Evolutionary conservation across 2,797 vertebrate species (phyloP).

Genomic region (Sylvilagus floridanus): DNA sequence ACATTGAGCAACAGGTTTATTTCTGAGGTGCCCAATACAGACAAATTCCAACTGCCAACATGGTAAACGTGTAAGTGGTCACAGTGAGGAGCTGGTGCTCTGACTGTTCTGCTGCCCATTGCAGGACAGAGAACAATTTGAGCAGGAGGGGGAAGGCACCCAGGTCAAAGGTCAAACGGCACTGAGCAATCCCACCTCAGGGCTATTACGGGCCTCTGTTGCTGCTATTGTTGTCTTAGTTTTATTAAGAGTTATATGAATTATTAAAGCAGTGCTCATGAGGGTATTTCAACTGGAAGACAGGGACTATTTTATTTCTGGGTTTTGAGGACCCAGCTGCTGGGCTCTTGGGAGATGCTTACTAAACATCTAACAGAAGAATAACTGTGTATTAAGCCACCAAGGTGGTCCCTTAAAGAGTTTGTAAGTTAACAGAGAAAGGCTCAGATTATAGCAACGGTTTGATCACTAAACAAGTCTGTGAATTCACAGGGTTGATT

Average conservation of each 20-base stretch:
- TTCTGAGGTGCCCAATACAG: not conserved
- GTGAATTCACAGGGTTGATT: not conserved
- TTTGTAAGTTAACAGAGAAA: slow-evolving; percentile 24
- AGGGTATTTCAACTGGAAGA: not conserved
- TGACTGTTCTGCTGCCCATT: not conserved
- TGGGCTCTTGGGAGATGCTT: not conserved
- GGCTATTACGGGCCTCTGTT: not conserved
- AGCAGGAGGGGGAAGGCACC: not conserved
- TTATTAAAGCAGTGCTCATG: slow-evolving; percentile 3
- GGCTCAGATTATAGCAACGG: not conserved
- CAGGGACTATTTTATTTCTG: not conserved
- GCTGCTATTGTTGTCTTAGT: not conserved
- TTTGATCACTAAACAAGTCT: slow-evolving; percentile 40
- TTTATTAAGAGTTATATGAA: slow-evolving; percentile 42
- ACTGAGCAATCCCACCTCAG: not conserved
- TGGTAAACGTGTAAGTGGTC: not conserved
- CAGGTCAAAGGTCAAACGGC: not conserved
- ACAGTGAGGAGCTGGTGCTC: not conserved
- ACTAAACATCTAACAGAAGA: slow-evolving; percentile 46
- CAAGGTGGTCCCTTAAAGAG: not conserved
- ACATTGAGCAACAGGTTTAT: not conserved
- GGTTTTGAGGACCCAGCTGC: not conserved
- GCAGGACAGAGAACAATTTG: not conserved
- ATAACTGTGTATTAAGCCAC: slow-evolving; percentile 15
- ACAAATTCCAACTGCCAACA: not conserved